Evolutionary conservation across 2,113 vertebrate species (phyloP).

Genomic region (Vidua chalybeata): DNA sequence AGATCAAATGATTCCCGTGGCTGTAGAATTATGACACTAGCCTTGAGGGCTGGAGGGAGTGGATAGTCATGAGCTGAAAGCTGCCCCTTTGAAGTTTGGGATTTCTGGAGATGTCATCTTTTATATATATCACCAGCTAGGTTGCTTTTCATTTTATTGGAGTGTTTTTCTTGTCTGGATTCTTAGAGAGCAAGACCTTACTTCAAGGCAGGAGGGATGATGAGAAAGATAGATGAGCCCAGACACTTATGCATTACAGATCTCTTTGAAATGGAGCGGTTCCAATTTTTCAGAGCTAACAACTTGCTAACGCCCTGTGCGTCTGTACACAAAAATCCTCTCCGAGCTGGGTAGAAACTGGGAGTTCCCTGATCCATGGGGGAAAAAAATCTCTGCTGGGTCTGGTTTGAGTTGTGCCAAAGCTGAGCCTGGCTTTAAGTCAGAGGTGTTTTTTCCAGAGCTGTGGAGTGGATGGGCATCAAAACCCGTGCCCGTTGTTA

Average conservation of each 20-base stretch:
- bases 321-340: neutral
- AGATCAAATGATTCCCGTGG: conserved; percentile 19
- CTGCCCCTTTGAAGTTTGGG: conserved; percentile 54
- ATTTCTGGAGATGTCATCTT: conserved; percentile 57
- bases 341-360: neutral
- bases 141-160: conserved; percentile 39
- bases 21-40: conserved; percentile 35
- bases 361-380: neutral
- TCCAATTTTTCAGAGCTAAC: neutral
- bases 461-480: neutral
- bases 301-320: fast-evolving
- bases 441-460: neutral
- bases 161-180: conserved; percentile 27
- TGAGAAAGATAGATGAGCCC: conserved; percentile 10
- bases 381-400: neutral
- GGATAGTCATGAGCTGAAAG: neutral
- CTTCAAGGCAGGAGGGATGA: conserved; percentile 28
- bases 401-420: neutral
- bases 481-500: neutral
- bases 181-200: conserved; percentile 29
- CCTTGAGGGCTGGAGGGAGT: conserved; percentile 29
- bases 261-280: conserved; percentile 32
- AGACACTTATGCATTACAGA: neutral
- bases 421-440: neutral
- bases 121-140: conserved; percentile 24